Base-by-base conservation (phyloP, 2,888 invertebrate species). In the Dione vanillae region DNA sequence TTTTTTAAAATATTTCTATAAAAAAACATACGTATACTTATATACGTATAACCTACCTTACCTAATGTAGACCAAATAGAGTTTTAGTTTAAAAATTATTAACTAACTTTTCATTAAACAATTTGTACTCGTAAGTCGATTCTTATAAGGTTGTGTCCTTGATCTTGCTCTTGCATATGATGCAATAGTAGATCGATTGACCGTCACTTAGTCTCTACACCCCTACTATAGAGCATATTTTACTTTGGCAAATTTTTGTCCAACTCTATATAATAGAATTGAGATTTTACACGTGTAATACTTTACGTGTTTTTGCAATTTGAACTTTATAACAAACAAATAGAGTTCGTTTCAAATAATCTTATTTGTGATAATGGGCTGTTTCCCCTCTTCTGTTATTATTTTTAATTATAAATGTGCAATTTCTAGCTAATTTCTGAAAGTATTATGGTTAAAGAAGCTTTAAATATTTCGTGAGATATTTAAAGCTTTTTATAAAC, bases 101-200 rank as follows among this genome's bases (percentile, higher is more conserved):
- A 37, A 37, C n/a, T 0, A 37, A 9, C 20, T 49, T 16, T 64
- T 64, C 40, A 19, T 64, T 20, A 64, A 8, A 37, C 37, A 7
- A 56, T 0, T 37, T 37, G n/a, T 56, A 56, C 7, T 11, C 14
- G 40, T 49, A 49, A 49, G 49, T 49, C 11, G 64, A 37, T 66
- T 43, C 49, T 49, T 64, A 59, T 19, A 49, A 64, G 40, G 40
- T 19, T 16, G 14, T 49, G 71, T 54, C 72, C 72, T 70, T 73
- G 72, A 73, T 73, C 70, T 73, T 73, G 72, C 49, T 62, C 66
- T 61, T 69, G 69, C 65, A 54, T 40, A 67, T 73, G 72, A 73
- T 73, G 72, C 70, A 73, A 73, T 73, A 67, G 16, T n/a, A 41
- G 49, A 67, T 67, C 59, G 52, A 67, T 61, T 65, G 65, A 47